Evolutionary conservation across 2,888 invertebrate species (phyloP).

Genomic region (Morpho achilles): DNA sequence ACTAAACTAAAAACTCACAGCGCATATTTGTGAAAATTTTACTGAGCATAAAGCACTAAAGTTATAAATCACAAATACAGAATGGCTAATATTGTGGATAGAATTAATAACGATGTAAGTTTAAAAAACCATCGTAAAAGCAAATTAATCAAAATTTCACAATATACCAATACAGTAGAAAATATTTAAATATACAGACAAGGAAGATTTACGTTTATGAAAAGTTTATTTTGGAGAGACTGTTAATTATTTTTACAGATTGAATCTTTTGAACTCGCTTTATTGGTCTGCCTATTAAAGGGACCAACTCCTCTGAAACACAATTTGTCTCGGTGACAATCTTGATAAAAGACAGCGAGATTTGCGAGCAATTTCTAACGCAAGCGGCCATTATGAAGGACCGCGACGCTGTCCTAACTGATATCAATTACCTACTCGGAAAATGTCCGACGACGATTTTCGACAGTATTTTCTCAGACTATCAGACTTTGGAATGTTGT

Average conservation of each 20-base stretch:
- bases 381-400: slow-evolving; percentile 49
- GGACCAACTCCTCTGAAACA: slow-evolving; percentile 32
- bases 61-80: too few relatives aligned
- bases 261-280: slow-evolving; percentile 8
- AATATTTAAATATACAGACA: slow-evolving; percentile 3
- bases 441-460: slow-evolving; percentile 12
- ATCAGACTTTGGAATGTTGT: too few relatives aligned
- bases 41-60: too few relatives aligned
- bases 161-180: too few relatives aligned
- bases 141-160: too few relatives aligned
- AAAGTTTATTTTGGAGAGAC: neutral
- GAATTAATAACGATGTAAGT: too few relatives aligned
- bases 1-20: too few relatives aligned
- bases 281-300: slow-evolving; percentile 9
- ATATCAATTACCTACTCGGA: slow-evolving; percentile 61
- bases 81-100: too few relatives aligned
- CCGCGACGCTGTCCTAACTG: slow-evolving; percentile 54
- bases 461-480: neutral
- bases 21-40: too few relatives aligned
- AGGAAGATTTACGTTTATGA: neutral
- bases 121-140: too few relatives aligned
- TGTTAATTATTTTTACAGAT: slow-evolving; percentile 5
- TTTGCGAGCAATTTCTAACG: slow-evolving; percentile 44
- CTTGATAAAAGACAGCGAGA: slow-evolving; percentile 42
- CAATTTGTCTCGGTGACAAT: slow-evolving; percentile 48